Evolutionary conservation across 2,797 vertebrate species (phyloP).

Genomic region (Acanthopagrus latus): DNA sequence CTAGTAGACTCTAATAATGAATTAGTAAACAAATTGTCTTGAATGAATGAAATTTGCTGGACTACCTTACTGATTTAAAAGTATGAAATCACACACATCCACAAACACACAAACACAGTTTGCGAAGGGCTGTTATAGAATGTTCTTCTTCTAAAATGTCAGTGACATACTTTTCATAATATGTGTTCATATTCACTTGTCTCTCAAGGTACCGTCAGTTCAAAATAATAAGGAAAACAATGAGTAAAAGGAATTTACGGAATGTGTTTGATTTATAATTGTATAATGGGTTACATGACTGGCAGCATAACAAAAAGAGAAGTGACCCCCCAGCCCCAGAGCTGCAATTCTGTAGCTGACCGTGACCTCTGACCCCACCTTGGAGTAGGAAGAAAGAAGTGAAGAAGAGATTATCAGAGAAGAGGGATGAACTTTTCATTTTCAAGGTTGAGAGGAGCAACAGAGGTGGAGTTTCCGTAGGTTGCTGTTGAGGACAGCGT

Average conservation of each 20-base stretch:
- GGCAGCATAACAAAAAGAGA: background rate
- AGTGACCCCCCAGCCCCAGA: constrained; percentile 3
- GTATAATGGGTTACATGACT: background rate
- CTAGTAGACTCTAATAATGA: too few relatives aligned
- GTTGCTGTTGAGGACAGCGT: background rate
- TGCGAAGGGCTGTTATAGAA: too few relatives aligned
- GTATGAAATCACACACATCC: too few relatives aligned
- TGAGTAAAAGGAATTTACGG: background rate
- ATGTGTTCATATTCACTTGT: too few relatives aligned
- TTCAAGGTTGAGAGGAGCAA: background rate
- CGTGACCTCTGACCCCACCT: constrained; percentile 13
- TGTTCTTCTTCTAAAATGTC: too few relatives aligned
- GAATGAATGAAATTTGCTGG: too few relatives aligned
- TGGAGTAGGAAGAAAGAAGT: background rate
- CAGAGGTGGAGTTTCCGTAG: background rate
- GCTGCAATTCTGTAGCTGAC: background rate
- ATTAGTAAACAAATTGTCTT: too few relatives aligned
- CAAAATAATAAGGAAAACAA: background rate
- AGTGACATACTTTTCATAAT: too few relatives aligned
- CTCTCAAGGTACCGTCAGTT: too few relatives aligned
- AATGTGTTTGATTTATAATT: background rate
- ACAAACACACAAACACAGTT: too few relatives aligned
- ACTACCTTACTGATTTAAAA: too few relatives aligned
- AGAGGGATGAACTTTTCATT: background rate
- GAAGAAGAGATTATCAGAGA: background rate